Base-by-base conservation (phyloP, 2,888 invertebrate species). In the Tinea semifulvella region DNA sequence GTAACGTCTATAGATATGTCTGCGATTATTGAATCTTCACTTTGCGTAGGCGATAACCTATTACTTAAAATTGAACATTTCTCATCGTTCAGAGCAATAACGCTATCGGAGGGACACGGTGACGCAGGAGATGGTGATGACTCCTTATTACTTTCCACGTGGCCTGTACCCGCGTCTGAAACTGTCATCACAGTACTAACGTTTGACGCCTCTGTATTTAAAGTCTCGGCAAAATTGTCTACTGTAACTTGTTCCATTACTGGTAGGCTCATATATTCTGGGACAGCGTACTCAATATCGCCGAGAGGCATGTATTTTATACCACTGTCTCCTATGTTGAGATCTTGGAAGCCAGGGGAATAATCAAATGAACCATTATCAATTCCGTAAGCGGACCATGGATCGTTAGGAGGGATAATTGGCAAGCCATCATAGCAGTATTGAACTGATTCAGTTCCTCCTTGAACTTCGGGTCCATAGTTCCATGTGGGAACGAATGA, bases 401-500 rank as follows among this genome's bases (percentile, higher is more conserved):
- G 80, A 53, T 81, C 80, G 50, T 72, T 70, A 8, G 72, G 58
- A 46, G 75, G 73, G 50, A 79, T 63, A 44, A 76, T 56, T 43
- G 79, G 76, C 48, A 75, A 48, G 28, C 69, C 72, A 51, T 75
- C 74, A 11, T 43, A 43, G 50, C 70, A 77, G 52, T 68, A 79
- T 14, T 74, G 50, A 16, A 68, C 70, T 14, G 66, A 56, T 53
- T 69, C 68, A 39, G 62, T 56, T 46, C 67, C 64, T 48, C 60
- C 62, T 47, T 68, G 63, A 52, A 64, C 58, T 51, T 75, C 72
- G 25, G 75, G 68, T 54, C 71, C 74, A 49, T 70, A 77, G 43
- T 74, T 67, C 74, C 77, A 81, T 4, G 68, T 57, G 25, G 81
- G 79, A 45, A 80, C 76, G 57, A 77, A 82, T 4, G 79, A 72